Base-by-base conservation (phyloP, 2,797 vertebrate genomes). In the Myotis daubentonii region DNA sequence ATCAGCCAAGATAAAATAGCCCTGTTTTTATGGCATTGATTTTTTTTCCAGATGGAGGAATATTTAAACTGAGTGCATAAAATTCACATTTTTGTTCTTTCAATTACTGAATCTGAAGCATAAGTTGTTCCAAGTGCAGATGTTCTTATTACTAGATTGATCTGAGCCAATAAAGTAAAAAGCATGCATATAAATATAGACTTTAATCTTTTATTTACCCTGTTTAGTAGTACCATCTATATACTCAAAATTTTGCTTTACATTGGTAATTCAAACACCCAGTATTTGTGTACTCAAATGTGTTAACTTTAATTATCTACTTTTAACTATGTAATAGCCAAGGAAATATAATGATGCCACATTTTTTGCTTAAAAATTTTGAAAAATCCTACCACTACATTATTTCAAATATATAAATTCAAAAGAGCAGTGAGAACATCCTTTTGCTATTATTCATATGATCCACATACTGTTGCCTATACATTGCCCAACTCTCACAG, bases 11-110 rank as follows among this genome's bases (percentile, higher is more conserved):
- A 86, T 72, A 17, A 93, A 91, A 83, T 93, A 71, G 83, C 4
- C 9, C 7, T 15, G 81, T 92, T 93, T 96, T 90, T 81, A 95
- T 62, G n/a, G 16, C 19, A 15, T 10, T 81, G n/a, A 16, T 62
- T 49, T 66, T 78, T 94, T 94, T 87, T 85, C 53, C 85, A 90
- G 83, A 90, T 71, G 53, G 62, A 89, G 62, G 13, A 65, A 74
- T 70, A 87, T 82, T 95, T 93, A 85, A 93, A 12, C 71, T n/a
- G 30, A 86, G 49, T 60, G n/a, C 33, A 87, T 92, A 72, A 95
- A 94, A 94, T 88, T 92, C 28, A 90, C 30, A 90, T 87, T 95
- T 96, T 94, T 60, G 71, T 91, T 82, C 15, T 93, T 89, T 72
- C 25, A 76, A 33, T 89, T 95, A 65, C 38, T 94, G 22, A 84